Conservation (phyloP, 2,888 invertebrate genomes). For the Ophonus ardosiacus region DNA sequence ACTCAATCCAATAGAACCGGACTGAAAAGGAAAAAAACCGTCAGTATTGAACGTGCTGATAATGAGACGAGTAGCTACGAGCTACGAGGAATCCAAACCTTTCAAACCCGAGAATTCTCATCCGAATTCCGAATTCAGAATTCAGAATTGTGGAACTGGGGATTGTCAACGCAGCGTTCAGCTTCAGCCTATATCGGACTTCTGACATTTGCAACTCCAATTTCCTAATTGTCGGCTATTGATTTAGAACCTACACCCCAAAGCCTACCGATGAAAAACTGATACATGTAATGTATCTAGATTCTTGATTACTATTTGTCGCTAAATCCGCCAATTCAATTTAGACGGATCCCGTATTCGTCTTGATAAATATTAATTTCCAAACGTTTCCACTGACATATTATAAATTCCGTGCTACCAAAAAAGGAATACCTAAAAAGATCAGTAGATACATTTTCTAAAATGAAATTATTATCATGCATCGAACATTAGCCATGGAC, state of each 20-base stretch:
- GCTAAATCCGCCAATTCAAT: not conserved
- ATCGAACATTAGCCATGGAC: not conserved
- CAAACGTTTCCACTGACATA: not conserved
- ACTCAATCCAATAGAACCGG: conserved; percentile 46
- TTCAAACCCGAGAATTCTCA: not conserved
- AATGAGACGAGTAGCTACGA: conserved; percentile 41
- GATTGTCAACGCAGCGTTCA: not conserved
- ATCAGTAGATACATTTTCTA: not conserved
- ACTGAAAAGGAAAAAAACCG: conserved; percentile 36
- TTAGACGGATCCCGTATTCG: not conserved
- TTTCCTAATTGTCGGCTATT: conserved; percentile 26
- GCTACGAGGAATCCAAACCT: conserved; percentile 25
- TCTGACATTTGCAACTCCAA: conserved; percentile 9
- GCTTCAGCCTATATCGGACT: not conserved
- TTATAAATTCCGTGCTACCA: not conserved
- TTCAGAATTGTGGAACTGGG: not conserved
- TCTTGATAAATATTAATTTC: not conserved
- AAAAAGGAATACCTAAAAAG: not conserved
- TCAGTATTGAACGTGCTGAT: conserved; percentile 39
- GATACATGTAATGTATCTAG: not conserved
- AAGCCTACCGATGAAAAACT: not conserved
- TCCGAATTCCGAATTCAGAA: not conserved
- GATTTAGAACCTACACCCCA: not conserved
- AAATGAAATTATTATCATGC: not conserved
- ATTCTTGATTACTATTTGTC: not conserved